Percentiles rank a stretch among this genome's conserved stretches.
phyloP scores from a whole-genome alignment of 2,113 vertebrate genomes.

The Eidolon helvum region DNA sequence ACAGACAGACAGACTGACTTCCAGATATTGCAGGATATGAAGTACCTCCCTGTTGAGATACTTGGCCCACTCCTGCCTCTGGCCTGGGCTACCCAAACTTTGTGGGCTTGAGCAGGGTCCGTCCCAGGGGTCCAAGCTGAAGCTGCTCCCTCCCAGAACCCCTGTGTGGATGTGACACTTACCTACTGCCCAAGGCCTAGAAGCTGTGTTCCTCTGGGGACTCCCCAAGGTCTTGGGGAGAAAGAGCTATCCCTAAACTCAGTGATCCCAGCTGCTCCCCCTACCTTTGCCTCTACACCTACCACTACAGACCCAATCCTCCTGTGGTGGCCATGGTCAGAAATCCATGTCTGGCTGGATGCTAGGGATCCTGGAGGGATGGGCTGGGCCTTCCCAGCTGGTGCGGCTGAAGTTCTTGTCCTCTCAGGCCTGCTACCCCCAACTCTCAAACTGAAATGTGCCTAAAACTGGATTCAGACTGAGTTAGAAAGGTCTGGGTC shows the following conservation, averaged over 20 bases:
- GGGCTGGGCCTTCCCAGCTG: not conserved
- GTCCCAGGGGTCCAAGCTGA: not conserved
- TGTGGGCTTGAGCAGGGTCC: not conserved
- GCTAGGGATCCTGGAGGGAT: not conserved
- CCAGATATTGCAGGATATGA: not conserved
- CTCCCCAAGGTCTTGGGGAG: not conserved
- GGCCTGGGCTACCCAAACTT: not conserved
- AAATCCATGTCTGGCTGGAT: not conserved
- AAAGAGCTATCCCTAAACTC: not conserved
- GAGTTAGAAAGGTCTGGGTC: not conserved
- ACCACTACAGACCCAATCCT: not conserved
- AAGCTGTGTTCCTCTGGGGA: not conserved
- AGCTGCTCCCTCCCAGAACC: not conserved
- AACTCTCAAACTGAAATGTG: not conserved
- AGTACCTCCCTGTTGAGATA: not conserved
- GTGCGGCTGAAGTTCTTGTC: not conserved
- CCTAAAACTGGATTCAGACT: not conserved
- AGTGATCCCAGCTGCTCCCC: not conserved
- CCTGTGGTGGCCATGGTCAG: accelerated
- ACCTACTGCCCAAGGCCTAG: not conserved
- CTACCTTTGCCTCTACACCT: not conserved
- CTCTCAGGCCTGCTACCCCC: not conserved
- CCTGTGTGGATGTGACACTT: not conserved
- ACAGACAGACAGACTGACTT: not conserved
- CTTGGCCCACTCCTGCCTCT: not conserved